Base-by-base conservation (phyloP, 2,797 vertebrate genomes). In the Gallirallus australis region DNA sequence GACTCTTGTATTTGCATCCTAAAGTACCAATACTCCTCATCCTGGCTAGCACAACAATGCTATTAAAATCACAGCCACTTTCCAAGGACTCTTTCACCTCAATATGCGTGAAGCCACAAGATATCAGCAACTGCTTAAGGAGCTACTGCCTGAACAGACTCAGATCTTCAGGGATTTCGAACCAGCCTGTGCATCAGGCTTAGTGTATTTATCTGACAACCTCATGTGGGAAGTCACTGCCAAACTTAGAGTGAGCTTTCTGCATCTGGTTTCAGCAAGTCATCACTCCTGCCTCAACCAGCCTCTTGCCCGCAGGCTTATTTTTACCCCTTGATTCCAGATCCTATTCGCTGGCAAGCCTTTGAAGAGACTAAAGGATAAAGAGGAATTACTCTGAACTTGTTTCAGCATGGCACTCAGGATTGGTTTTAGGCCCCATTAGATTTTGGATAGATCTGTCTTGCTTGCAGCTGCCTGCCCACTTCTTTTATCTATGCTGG, bases 251-350 rank as follows among this genome's bases (percentile, higher is more conserved):
- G 4, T 28, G 13, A 61, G 39, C 27, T 61, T 78, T 40, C 73
- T 59, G n/a, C 70, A 59, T 20, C 63, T 84, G 59, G 12, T 82
- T 89, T 89, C 91, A 93, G 81, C 24, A 50, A 50, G 27, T 54
- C 52, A 31, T 45, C 60, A 16, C 84, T 68, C 45, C 69, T 65
- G 60, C 61, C 69, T 85, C 72, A 56, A 47, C 8, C 48, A 42
- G 19, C 35, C 14, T 84, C 69, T 20, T 83, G 53, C 65, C 65
- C n/a, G 23, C 17, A 90, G 69, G 45, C 50, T 77, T 82, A 18
- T 53, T 80, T 77, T 56, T 16, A 0, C 23, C 33, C 37, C 72
- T 75, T 35, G n/a, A 42, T 72, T 91, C 37, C 75, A 89, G 78
- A 76, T 65, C 59, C 61, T 59, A 37, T 60, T 81, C 28, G 8